phyloP scores from a whole-genome alignment of 2,888 invertebrate species.

The Trimorus sp. region DNA sequence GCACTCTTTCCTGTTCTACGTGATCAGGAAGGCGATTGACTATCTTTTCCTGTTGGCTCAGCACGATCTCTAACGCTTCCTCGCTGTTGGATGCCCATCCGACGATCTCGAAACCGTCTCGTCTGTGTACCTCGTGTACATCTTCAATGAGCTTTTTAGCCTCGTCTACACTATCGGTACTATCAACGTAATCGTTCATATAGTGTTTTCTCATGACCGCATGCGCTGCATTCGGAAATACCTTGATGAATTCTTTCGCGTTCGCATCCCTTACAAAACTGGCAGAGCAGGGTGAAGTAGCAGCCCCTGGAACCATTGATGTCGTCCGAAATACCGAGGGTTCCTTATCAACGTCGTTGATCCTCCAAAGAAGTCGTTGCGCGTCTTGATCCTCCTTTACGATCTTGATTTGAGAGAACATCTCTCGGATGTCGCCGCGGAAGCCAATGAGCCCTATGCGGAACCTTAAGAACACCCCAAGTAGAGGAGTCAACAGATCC shows the following conservation, averaged over 20 bases:
- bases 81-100: background rate
- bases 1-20: background rate
- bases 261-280: constrained; percentile 15
- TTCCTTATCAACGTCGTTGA: background rate
- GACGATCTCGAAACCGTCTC: background rate
- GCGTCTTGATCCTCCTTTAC: background rate
- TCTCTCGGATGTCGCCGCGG: constrained; percentile 72
- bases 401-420: constrained; percentile 64
- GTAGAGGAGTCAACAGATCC: constrained; percentile 71
- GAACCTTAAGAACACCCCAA: constrained; percentile 75
- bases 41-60: background rate
- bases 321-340: background rate
- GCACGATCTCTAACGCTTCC: background rate
- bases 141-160: background rate
- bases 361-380: background rate
- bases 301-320: background rate
- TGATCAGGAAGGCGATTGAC: background rate
- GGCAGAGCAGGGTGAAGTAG: background rate
- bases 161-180: background rate
- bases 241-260: background rate
- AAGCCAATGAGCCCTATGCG: constrained; percentile 73
- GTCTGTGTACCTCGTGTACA: background rate
- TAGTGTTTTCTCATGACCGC: background rate
- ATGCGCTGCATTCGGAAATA: background rate
- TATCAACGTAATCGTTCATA: background rate